Percentiles rank a stretch among this genome's conserved stretches.
Evolutionary conservation across 2,888 invertebrate species (phyloP).

Genomic region (Sisyra nigra): DNA sequence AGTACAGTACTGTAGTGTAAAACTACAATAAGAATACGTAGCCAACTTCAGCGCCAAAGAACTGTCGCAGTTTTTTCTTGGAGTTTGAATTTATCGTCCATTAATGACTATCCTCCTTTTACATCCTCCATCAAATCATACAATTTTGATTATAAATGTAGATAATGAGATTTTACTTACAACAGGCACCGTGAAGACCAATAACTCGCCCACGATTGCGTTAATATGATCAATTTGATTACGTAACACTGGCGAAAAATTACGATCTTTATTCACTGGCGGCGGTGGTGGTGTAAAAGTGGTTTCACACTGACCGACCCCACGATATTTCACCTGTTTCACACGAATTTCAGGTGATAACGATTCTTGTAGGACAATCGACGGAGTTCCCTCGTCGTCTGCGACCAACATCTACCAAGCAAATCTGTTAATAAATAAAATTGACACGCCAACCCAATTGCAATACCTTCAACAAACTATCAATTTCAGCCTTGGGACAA

Average conservation of each 20-base stretch:
- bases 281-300: slow-evolving; percentile 28
- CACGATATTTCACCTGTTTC: slow-evolving; percentile 44
- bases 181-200: slow-evolving; percentile 66
- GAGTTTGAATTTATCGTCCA: too few relatives aligned
- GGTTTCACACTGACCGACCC: slow-evolving; percentile 50
- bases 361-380: slow-evolving; percentile 37
- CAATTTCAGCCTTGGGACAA: slow-evolving; percentile 64
- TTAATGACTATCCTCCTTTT: too few relatives aligned
- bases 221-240: slow-evolving; percentile 76
- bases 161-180: too few relatives aligned
- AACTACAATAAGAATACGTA: too few relatives aligned
- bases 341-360: slow-evolving; percentile 51
- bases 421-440: too few relatives aligned
- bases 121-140: too few relatives aligned
- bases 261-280: slow-evolving; percentile 33
- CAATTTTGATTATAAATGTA: too few relatives aligned
- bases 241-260: slow-evolving; percentile 59
- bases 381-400: slow-evolving; percentile 41
- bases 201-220: slow-evolving; percentile 66
- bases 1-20: too few relatives aligned
- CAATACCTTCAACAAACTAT: slow-evolving; percentile 40
- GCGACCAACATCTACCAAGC: slow-evolving; percentile 29
- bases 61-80: too few relatives aligned
- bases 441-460: too few relatives aligned
- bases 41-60: too few relatives aligned